A percentile compares a stretch with the other conserved stretches of the same genome.
Evolutionary conservation across 1,140 invertebrate species (phyloP).

Genomic region (Rhyacophila brunnea): DNA sequence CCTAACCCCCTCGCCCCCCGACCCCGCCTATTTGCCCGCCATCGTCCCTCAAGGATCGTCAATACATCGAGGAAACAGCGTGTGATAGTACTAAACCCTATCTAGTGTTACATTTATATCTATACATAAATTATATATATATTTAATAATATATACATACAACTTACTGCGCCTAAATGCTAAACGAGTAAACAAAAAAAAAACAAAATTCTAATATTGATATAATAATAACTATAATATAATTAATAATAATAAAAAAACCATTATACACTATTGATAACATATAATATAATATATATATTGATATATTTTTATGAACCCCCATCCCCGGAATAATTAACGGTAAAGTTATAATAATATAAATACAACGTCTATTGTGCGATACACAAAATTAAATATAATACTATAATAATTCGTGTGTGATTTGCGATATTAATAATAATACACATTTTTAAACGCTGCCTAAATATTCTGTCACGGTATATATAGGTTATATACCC

Average conservation of each 20-base stretch:
- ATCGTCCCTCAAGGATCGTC: constrained; percentile 21
- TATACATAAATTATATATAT: neutral
- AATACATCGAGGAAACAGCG: constrained; percentile 52
- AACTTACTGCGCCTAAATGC: neutral
- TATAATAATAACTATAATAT: constrained; percentile 30
- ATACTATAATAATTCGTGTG: neutral
- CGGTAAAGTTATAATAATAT: neutral
- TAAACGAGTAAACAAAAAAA: constrained; percentile 18
- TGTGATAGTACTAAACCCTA: constrained; percentile 47
- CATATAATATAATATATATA: constrained; percentile 17
- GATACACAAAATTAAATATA: no score
- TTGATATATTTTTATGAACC: constrained; percentile 35
- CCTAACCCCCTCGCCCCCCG: constrained; percentile 44
- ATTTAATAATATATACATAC: constrained; percentile 1
- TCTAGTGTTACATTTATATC: constrained; percentile 11
- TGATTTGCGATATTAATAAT: neutral
- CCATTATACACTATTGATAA: no score
- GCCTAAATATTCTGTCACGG: neutral
- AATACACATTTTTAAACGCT: neutral
- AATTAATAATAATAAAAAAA: constrained; percentile 22
- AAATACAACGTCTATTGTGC: constrained; percentile 17
- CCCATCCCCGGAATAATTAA: neutral
- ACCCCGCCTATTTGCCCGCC: constrained; percentile 34
- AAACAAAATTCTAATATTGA: constrained; percentile 35
- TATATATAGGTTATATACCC: neutral